Evolutionary conservation across 2,113 vertebrate genomes (phyloP).

Genomic region (Thinocorus orbignyianus): DNA sequence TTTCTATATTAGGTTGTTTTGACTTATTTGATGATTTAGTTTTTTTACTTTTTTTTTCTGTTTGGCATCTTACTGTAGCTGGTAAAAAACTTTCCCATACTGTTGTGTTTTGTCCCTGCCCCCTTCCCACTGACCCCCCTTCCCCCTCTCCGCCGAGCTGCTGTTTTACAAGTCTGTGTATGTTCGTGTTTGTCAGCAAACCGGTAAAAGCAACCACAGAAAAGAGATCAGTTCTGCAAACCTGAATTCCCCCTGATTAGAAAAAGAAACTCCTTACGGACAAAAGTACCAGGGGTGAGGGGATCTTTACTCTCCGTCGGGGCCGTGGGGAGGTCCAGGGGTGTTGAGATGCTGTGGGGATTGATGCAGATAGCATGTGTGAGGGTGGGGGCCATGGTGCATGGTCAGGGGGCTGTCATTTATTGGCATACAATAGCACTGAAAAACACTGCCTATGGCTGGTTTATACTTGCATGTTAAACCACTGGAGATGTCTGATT

Average conservation of each 20-base stretch:
- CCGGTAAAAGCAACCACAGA: background rate
- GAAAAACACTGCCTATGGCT: slow-evolving; percentile 27
- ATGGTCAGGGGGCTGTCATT: slow-evolving; percentile 8
- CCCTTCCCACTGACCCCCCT: background rate
- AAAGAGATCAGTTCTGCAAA: background rate
- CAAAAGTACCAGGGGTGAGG: background rate
- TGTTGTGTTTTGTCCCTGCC: background rate
- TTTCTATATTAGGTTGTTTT: slow-evolving; percentile 65
- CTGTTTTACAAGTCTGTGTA: background rate
- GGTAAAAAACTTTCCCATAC: slow-evolving; percentile 37
- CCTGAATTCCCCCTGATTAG: background rate
- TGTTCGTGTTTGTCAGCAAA: background rate
- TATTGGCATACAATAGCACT: slow-evolving; percentile 28
- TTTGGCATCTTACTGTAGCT: background rate
- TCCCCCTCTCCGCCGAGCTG: background rate
- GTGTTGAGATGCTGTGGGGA: background rate
- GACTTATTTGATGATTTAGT: slow-evolving; percentile 50
- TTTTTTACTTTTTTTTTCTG: background rate
- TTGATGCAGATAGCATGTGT: background rate
- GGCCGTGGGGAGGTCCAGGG: background rate
- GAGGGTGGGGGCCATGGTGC: slow-evolving; percentile 14
- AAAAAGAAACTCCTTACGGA: background rate
- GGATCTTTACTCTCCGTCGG: background rate
- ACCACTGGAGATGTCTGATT: background rate
- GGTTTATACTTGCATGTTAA: slow-evolving; percentile 16